phyloP scores from a whole-genome alignment of 2,888 invertebrate species.

The Cataglyphis albicans region DNA sequence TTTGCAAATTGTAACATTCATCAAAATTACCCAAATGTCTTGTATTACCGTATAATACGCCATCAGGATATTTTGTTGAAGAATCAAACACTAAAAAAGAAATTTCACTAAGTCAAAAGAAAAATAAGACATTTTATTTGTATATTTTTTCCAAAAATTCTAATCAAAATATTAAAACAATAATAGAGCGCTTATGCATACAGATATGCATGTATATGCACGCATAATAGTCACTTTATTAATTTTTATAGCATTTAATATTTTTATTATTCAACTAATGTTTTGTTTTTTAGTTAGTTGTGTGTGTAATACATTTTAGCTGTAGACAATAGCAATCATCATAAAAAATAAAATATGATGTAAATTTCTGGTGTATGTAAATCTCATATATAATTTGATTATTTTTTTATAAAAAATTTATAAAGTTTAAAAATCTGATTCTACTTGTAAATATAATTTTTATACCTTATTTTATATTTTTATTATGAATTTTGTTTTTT shows the following conservation, averaged over 20 bases:
- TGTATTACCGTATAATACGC: slow-evolving; percentile 22
- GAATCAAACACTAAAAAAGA: slow-evolving; percentile 11
- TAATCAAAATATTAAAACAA: background rate
- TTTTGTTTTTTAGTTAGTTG: background rate
- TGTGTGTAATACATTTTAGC: background rate
- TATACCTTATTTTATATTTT: background rate
- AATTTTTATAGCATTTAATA: slow-evolving; percentile 2
- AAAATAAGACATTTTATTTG: background rate
- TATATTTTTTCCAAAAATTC: background rate
- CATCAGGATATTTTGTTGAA: slow-evolving; percentile 43
- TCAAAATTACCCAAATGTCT: slow-evolving; percentile 32
- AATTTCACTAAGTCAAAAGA: background rate
- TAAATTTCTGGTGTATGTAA: background rate
- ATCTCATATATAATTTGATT: background rate
- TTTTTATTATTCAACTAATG: background rate
- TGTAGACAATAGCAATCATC: background rate
- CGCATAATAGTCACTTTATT: background rate
- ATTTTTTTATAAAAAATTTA: background rate
- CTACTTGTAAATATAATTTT: background rate
- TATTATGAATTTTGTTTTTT: background rate
- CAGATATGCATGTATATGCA: background rate
- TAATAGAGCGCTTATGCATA: background rate
- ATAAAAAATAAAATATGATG: background rate
- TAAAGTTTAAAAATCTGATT: background rate
- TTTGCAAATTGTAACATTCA: background rate